phyloP scores from a whole-genome alignment of 2,113 vertebrate species.

The Brienomyrus brachyistius region DNA sequence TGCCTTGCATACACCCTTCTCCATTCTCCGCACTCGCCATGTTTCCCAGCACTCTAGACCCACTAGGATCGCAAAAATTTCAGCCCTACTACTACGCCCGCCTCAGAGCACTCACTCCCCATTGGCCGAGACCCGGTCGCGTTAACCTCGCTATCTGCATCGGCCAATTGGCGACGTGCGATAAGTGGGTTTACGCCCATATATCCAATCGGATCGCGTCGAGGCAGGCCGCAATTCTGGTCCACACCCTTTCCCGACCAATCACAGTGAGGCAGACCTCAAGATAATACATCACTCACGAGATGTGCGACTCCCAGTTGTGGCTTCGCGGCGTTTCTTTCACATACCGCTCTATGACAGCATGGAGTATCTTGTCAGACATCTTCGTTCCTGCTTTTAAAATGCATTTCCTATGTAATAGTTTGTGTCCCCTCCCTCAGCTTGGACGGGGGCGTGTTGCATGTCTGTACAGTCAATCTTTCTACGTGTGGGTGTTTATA shows the following conservation, averaged over 20 bases:
- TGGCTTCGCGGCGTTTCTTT: background rate
- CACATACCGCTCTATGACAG: background rate
- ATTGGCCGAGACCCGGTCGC: conserved; percentile 33
- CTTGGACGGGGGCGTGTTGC: background rate
- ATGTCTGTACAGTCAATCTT: background rate
- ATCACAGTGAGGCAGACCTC: conserved; percentile 24
- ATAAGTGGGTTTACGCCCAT: background rate
- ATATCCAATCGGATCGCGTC: conserved; percentile 37
- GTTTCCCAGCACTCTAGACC: conserved; percentile 45
- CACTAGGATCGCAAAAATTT: conserved; percentile 41
- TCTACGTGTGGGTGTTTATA: background rate
- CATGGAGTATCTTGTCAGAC: background rate
- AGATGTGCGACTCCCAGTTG: background rate
- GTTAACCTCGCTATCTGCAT: background rate
- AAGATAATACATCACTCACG: background rate
- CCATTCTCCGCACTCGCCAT: conserved; percentile 56
- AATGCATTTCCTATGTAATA: background rate
- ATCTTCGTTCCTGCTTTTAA: background rate
- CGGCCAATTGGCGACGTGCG: conserved; percentile 37
- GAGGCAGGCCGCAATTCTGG: conserved; percentile 37
- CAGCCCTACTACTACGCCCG: conserved; percentile 39
- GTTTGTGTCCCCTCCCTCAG: background rate
- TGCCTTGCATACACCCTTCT: conserved; percentile 36
- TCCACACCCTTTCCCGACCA: conserved; percentile 49
- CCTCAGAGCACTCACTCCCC: conserved; percentile 10